These are phyloP conservation scores for Aspidiotus rigidus DNA, from an alignment of 2,888 invertebrate genomes.

Conservation along the genomic window DNA sequence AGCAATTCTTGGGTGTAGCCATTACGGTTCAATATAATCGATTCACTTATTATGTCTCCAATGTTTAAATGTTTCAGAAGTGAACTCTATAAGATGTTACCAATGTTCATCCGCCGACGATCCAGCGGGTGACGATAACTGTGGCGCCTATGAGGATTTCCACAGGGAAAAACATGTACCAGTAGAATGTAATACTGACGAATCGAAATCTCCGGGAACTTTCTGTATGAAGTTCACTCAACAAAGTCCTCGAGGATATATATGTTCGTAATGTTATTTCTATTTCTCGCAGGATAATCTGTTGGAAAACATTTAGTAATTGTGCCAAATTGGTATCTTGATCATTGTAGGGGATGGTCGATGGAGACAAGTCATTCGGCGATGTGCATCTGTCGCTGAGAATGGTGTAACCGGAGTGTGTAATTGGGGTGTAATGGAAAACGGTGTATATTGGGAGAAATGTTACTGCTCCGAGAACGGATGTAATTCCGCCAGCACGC, in stretches of 20 bases:
- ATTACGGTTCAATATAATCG: no score
- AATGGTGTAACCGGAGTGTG: slow-evolving; percentile 91
- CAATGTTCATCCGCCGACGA: slow-evolving; percentile 86
- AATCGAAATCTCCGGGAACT: slow-evolving; percentile 86
- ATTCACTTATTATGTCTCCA: no score
- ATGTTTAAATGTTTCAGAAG: slow-evolving; percentile 1
- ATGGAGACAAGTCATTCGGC: slow-evolving; percentile 81
- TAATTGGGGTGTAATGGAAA: slow-evolving; percentile 90
- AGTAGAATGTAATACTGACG: slow-evolving; percentile 87
- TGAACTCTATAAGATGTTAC: slow-evolving; percentile 56
- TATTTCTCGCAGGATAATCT: background rate
- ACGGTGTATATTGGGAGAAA: slow-evolving; percentile 93
- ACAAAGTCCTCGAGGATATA: slow-evolving; percentile 86
- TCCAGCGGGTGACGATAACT: slow-evolving; percentile 68
- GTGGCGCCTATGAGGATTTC: slow-evolving; percentile 81
- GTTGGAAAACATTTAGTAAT: background rate
- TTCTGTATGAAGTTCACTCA: slow-evolving; percentile 93
- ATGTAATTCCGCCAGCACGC: slow-evolving; percentile 54
- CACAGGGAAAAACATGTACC: slow-evolving; percentile 76
- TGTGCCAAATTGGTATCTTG: slow-evolving; percentile 10
- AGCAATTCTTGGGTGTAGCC: no score
- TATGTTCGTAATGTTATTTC: slow-evolving; percentile 60
- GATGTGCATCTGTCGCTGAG: slow-evolving; percentile 82
- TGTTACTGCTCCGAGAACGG: slow-evolving; percentile 89
- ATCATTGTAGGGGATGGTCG: slow-evolving; percentile 77